These are phyloP conservation scores for Trematomus loennbergii DNA, from an alignment of 2,113 vertebrate genomes.

Conservation along the genomic window DNA sequence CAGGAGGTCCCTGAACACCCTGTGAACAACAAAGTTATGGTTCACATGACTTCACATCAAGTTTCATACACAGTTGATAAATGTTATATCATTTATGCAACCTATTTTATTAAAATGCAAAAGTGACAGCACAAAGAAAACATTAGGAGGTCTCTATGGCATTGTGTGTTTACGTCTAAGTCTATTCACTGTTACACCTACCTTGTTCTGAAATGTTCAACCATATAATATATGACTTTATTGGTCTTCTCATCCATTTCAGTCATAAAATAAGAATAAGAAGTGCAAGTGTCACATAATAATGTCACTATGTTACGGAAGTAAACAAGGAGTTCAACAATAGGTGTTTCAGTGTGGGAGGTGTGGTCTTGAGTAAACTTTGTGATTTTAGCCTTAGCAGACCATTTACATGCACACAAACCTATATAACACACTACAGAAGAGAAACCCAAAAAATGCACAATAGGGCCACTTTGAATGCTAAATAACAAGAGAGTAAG, in stretches of 20 bases:
- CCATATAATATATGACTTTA: neutral
- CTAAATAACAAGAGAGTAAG: neutral
- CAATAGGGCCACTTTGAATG: neutral
- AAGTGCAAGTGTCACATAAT: too few species aligned
- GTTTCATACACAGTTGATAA: neutral
- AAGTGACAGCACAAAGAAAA: neutral
- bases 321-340: too few species aligned
- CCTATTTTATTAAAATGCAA: neutral
- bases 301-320: too few species aligned
- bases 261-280: neutral
- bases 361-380: too few species aligned
- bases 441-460: too few species aligned
- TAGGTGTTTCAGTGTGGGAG: too few species aligned
- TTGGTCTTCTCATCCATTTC: neutral
- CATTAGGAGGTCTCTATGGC: neutral
- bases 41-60: neutral
- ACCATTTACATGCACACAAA: too few species aligned
- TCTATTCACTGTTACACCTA: neutral
- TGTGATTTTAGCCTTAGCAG: too few species aligned
- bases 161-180: neutral
- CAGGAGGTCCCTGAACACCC: constrained; percentile 58
- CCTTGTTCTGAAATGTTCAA: neutral
- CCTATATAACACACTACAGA: too few species aligned
- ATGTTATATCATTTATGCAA: neutral
- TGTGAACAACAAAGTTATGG: constrained; percentile 23